phyloP scores from a whole-genome alignment of 2,113 vertebrate species.

The Sturnira hondurensis region DNA sequence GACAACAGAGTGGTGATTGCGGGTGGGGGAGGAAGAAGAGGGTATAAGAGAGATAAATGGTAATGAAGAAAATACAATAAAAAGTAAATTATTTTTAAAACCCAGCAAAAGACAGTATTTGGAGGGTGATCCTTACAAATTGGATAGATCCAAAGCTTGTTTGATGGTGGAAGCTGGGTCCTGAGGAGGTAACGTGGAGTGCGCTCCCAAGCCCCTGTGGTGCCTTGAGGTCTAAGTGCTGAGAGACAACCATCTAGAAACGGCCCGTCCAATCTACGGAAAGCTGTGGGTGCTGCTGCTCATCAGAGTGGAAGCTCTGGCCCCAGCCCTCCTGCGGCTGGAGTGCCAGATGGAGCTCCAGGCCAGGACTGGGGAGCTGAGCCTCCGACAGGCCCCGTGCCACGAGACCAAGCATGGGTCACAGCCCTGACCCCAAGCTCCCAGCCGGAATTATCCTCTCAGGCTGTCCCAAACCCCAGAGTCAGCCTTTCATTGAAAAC shows the following conservation, averaged over 20 bases:
- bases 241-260: neutral
- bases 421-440: accelerated
- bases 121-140: neutral
- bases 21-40: too few species aligned
- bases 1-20: too few species aligned
- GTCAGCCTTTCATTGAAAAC: neutral
- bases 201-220: neutral
- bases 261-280: neutral
- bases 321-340: neutral
- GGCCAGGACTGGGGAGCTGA: neutral
- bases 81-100: too few species aligned
- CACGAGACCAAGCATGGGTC: neutral
- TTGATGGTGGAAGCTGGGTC: neutral
- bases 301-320: neutral
- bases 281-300: neutral
- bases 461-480: neutral
- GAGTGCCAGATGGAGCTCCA: neutral
- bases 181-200: neutral
- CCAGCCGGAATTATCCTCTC: neutral
- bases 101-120: neutral
- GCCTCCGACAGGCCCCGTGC: neutral
- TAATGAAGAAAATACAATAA: too few species aligned
- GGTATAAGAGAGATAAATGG: too few species aligned
- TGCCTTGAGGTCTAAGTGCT: neutral
- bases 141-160: neutral